Evolutionary conservation across 2,113 vertebrate genomes (phyloP).

Genomic region (Lasiurus borealis): DNA sequence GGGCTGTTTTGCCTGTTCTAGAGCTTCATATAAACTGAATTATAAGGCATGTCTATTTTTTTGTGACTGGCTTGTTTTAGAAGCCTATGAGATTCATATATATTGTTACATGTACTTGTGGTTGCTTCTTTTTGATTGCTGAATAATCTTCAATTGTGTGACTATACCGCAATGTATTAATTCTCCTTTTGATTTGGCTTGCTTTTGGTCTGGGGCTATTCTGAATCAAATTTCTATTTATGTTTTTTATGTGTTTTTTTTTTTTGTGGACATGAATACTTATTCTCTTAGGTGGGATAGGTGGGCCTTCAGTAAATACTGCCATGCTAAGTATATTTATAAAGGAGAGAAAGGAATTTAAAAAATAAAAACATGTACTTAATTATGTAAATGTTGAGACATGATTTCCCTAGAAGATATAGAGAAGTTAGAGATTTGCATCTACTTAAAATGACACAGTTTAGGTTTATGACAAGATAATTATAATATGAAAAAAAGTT

Average conservation of each 20-base stretch:
- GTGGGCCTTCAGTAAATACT: not conserved
- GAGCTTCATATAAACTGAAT: not conserved
- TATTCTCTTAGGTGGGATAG: not conserved
- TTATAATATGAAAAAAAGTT: not conserved
- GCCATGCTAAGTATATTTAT: not conserved
- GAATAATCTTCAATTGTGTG: not conserved
- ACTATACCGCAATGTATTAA: not conserved
- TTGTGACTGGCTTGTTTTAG: not conserved
- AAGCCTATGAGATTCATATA: not conserved
- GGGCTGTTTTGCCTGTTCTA: not conserved
- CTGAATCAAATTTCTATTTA: slow-evolving; percentile 31
- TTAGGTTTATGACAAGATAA: not conserved
- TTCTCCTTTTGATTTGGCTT: not conserved
- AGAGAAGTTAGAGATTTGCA: slow-evolving; percentile 3
- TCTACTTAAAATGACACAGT: not conserved
- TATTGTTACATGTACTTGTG: not conserved
- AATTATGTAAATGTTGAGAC: not conserved
- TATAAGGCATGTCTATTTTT: not conserved
- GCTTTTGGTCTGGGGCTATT: not conserved
- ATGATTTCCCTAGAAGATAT: not conserved
- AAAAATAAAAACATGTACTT: not conserved
- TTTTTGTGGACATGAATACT: not conserved
- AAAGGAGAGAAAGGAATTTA: not conserved
- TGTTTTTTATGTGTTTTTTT: not conserved
- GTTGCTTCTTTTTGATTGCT: not conserved